Evolutionary conservation across 2,113 vertebrate species (phyloP).

Genomic region (Perognathus longimembris): DNA sequence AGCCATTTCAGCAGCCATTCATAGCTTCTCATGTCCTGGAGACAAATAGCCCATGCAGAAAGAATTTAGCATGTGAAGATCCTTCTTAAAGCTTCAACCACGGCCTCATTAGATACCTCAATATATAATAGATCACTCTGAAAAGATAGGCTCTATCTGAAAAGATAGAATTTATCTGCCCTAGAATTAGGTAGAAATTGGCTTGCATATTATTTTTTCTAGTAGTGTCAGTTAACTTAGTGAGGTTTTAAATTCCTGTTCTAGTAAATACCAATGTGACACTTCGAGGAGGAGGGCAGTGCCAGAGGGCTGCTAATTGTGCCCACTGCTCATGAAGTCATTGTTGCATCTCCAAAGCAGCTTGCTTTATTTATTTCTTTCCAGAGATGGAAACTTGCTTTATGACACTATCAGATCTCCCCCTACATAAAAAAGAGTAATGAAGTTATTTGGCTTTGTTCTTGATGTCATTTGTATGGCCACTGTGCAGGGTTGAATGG

Average conservation of each 20-base stretch:
- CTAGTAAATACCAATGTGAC: not conserved
- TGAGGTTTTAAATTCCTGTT: not conserved
- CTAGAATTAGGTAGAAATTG: not conserved
- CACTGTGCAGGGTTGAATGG: not conserved
- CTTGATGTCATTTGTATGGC: constrained; percentile 64
- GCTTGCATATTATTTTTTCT: not conserved
- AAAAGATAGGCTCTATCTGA: not conserved
- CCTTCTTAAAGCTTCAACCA: not conserved
- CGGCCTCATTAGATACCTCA: not conserved
- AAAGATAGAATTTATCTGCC: not conserved
- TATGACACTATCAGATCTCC: constrained; percentile 43
- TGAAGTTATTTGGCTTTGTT: constrained; percentile 62
- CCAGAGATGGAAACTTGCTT: constrained; percentile 29
- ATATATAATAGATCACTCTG: not conserved
- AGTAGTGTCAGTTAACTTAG: not conserved
- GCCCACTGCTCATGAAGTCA: not conserved
- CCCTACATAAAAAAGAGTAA: constrained; percentile 53
- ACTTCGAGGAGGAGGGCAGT: not conserved
- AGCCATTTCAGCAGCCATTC: not conserved
- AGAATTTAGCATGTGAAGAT: constrained; percentile 38
- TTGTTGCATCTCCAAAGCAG: constrained; percentile 14
- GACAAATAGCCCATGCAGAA: not conserved
- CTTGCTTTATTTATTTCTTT: not conserved
- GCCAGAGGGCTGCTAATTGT: not conserved
- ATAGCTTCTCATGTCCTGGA: not conserved